Evolutionary conservation across 64 coral and sea anemone genomes (phyloP).

Genomic region (Stylophora pistillata): DNA sequence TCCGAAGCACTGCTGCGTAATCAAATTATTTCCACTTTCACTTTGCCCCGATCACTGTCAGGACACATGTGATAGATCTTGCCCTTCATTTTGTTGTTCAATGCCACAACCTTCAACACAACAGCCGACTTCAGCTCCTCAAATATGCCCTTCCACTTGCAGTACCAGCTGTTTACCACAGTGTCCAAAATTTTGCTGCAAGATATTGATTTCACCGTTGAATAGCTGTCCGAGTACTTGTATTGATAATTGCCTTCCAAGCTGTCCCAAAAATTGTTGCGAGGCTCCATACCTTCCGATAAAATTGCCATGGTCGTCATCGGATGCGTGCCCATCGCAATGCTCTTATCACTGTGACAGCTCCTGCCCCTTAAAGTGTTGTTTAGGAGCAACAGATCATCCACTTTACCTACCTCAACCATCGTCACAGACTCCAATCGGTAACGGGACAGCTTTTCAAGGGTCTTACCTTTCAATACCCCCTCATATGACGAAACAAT

Average conservation of each 20-base stretch:
- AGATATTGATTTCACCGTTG: background rate
- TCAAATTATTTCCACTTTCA: background rate
- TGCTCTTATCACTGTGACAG: background rate
- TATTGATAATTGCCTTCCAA: background rate
- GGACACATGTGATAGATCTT: background rate
- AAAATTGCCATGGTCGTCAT: background rate
- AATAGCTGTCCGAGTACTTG: constrained; percentile 1
- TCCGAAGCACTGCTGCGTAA: background rate
- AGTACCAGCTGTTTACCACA: background rate
- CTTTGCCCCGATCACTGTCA: background rate
- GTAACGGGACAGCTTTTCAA: background rate
- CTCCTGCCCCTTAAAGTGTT: background rate
- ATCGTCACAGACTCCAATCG: background rate
- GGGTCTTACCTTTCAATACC: background rate
- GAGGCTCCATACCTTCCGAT: background rate
- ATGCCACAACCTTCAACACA: background rate
- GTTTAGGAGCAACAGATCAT: background rate
- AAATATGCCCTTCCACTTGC: background rate
- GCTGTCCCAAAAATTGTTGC: constrained; percentile 18
- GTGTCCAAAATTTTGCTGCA: constrained; percentile 8
- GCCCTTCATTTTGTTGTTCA: constrained; percentile 32
- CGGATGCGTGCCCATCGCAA: background rate
- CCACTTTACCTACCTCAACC: background rate
- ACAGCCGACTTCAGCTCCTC: background rate
- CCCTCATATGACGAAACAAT: background rate